Evolutionary conservation across 2,888 invertebrate genomes (phyloP).

Genomic region (Syrista parreyssii): DNA sequence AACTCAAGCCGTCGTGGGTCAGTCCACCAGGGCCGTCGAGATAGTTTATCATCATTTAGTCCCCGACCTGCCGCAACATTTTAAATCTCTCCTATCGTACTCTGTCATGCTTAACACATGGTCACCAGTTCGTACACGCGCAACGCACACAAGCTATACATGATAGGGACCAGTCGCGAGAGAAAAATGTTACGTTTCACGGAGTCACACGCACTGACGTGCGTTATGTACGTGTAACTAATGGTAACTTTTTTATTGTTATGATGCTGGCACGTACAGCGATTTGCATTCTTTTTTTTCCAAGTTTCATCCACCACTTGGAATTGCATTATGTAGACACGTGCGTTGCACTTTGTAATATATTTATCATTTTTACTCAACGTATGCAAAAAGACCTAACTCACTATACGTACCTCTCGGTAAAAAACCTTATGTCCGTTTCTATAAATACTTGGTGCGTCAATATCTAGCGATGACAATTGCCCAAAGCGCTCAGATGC

Average conservation of each 20-base stretch:
- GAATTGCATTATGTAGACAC: not conserved
- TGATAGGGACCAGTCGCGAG: slow-evolving; percentile 17
- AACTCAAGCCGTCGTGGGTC: slow-evolving; percentile 59
- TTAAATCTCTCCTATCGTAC: slow-evolving; percentile 61
- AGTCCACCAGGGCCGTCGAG: slow-evolving; percentile 56
- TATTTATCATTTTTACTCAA: slow-evolving; percentile 2
- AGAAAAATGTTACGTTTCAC: slow-evolving; percentile 15
- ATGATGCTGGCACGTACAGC: not conserved
- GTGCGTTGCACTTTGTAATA: not conserved
- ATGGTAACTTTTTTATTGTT: not conserved
- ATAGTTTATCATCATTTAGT: slow-evolving; percentile 66
- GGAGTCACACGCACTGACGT: not conserved
- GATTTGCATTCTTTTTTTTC: not conserved
- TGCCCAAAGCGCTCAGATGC: not conserved
- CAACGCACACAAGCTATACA: slow-evolving; percentile 7
- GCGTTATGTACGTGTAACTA: not conserved
- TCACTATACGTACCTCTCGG: not conserved
- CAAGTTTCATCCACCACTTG: not conserved
- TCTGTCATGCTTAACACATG: slow-evolving; percentile 29
- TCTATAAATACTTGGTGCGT: not conserved
- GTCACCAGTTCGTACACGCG: slow-evolving; percentile 26
- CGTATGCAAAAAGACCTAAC: not conserved
- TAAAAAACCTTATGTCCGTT: not conserved
- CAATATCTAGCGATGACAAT: not conserved
- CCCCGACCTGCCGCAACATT: slow-evolving; percentile 63